Evolutionary conservation across 2,888 invertebrate species (phyloP).

Genomic region (Bombyx huttoni): DNA sequence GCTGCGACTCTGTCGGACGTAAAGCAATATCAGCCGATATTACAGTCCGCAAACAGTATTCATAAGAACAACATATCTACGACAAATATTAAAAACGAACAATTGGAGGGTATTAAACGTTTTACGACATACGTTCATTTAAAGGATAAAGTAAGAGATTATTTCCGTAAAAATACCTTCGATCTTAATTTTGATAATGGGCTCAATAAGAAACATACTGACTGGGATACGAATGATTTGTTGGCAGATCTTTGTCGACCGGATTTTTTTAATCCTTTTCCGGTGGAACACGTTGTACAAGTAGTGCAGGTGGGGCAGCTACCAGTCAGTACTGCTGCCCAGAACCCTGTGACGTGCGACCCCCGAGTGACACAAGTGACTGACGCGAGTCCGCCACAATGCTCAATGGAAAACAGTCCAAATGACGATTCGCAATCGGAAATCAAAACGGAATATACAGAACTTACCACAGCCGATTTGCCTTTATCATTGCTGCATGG

Average conservation of each 20-base stretch:
- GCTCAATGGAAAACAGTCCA: slow-evolving; percentile 46
- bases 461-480: slow-evolving; percentile 57
- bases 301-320: slow-evolving; percentile 73
- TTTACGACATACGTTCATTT: slow-evolving; percentile 33
- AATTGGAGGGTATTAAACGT: slow-evolving; percentile 25
- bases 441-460: slow-evolving; percentile 59
- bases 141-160: slow-evolving; percentile 42
- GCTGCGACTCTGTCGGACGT: slow-evolving; percentile 74
- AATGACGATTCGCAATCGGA: slow-evolving; percentile 41
- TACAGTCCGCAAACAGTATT: slow-evolving; percentile 34
- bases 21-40: slow-evolving; percentile 67
- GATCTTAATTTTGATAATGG: slow-evolving; percentile 31
- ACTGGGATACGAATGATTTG: slow-evolving; percentile 5
- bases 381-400: slow-evolving; percentile 56
- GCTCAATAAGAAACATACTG: slow-evolving; percentile 4
- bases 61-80: background rate
- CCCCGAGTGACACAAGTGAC: slow-evolving; percentile 62
- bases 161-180: slow-evolving; percentile 38
- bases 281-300: slow-evolving; percentile 56
- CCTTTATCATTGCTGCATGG: slow-evolving; percentile 44
- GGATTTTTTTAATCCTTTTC: slow-evolving; percentile 72
- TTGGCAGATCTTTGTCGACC: slow-evolving; percentile 30
- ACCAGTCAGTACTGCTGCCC: slow-evolving; percentile 57
- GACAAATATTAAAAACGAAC: slow-evolving; percentile 15
- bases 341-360: slow-evolving; percentile 60